Percentiles rank a stretch among this genome's conserved stretches.
These are phyloP conservation scores for Sitta europaea DNA, from an alignment of 2,113 vertebrate genomes.

Conservation along the genomic window DNA sequence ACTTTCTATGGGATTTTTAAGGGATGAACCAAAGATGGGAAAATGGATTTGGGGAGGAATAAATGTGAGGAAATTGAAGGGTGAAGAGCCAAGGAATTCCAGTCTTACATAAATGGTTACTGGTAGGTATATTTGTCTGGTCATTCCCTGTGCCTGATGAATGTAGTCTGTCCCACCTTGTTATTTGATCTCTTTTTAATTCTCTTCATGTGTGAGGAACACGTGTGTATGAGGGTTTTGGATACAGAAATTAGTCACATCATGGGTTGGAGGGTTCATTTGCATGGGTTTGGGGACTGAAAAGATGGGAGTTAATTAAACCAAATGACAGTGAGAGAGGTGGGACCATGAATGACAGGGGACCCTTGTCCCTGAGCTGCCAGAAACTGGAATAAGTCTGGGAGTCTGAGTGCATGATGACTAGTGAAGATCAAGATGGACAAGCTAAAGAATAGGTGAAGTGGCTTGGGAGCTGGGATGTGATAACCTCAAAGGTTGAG, in stretches of 20 bases:
- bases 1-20: neutral
- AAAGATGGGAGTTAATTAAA: neutral
- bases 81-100: neutral
- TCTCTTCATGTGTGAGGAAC: neutral
- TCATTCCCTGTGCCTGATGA: neutral
- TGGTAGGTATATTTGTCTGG: neutral
- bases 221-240: neutral
- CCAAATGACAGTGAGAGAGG: neutral
- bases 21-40: neutral
- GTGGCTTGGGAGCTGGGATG: neutral
- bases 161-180: neutral
- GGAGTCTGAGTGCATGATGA: neutral
- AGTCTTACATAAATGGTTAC: neutral
- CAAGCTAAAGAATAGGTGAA: neutral
- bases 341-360: neutral
- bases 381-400: neutral
- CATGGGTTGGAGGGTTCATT: rapidly evolving
- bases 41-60: neutral
- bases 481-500: neutral
- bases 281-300: neutral
- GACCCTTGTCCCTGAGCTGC: rapidly evolving
- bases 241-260: neutral
- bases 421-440: neutral
- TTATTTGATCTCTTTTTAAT: neutral
- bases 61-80: neutral